Evolutionary conservation across 2,797 vertebrate genomes (phyloP), one percentile per base, ranked within the genome.

Genomic region (Steatocranus sp.): DNA sequence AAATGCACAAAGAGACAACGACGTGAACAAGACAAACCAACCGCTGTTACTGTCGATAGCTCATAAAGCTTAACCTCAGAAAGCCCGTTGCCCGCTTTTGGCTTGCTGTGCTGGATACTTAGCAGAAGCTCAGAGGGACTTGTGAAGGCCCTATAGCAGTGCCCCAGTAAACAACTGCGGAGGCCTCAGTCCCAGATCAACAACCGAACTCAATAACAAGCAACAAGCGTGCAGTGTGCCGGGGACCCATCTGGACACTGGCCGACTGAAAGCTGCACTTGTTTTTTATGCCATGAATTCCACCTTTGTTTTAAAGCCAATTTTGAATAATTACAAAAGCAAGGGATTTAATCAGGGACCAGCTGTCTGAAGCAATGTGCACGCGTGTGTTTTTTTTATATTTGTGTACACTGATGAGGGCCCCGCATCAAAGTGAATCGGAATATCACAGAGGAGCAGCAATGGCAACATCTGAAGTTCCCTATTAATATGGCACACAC

Each of bases 281-380:
- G 88, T 90, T 90, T 89, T 88, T 83, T 83, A 75, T 80, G 86
- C 87, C 78, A 76, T 79, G 87, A 91, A 91, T 93, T 90, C 87
- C 85, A 92, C 87, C 90, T 95, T 95, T 95, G 93, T 94, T 91
- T 92, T 73, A 58, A 82, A 87, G 94, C 94, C 94, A 95, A 95
- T 91, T 90, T 76, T 91, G 83, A 95, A 95, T 93, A 93, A 95
- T 94, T 93, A 94, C 89, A 92, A 95, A 94, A 94, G 93, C 94
- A 89, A 89, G 91, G 90, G 93, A 93, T 93, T 94, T 89, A 94
- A 94, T 94, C 92, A 88, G 89, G 85, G 91, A 93, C 83, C 91
- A 92, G 93, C 92, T 94, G 94, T 92, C 87, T 92, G 88, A 91
- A 85, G 93, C 86, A 36, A 84, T 43, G 78, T 73, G 85, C 49